phyloP scores from a whole-genome alignment of 1,140 invertebrate species.

The Pararge aegeria region DNA sequence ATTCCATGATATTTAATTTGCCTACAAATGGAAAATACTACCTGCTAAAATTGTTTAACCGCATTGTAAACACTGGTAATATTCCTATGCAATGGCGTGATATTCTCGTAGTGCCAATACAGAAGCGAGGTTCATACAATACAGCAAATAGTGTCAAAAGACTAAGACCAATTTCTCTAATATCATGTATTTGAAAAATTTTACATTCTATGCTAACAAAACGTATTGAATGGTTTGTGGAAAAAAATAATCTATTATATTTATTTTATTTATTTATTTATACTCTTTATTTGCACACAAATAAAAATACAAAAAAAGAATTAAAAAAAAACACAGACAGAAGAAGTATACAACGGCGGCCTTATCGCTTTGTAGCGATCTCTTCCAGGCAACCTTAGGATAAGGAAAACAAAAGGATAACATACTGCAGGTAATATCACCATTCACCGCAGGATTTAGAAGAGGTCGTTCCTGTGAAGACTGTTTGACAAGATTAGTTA shows the following conservation, averaged over 20 bases:
- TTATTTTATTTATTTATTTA: too few relatives aligned
- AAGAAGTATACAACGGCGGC: too few relatives aligned
- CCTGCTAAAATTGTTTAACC: constrained; percentile 15
- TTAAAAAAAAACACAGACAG: too few relatives aligned
- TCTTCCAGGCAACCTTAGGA: too few relatives aligned
- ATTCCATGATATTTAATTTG: constrained; percentile 38
- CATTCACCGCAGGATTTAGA: constrained; percentile 35
- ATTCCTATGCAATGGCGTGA: constrained; percentile 18
- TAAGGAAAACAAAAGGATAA: too few relatives aligned
- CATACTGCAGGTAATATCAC: too few relatives aligned
- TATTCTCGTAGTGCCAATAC: constrained; percentile 15
- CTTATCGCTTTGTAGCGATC: too few relatives aligned
- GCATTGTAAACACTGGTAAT: constrained; percentile 1
- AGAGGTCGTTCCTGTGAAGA: constrained; percentile 32
- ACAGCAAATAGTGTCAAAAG: background rate
- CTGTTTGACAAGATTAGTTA: constrained; percentile 21
- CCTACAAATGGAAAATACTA: constrained; percentile 19
- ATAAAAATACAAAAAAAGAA: too few relatives aligned
- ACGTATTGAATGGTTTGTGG: too few relatives aligned
- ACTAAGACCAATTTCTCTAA: constrained; percentile 39
- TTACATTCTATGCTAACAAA: too few relatives aligned
- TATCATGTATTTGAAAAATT: constrained; percentile 38
- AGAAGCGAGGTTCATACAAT: constrained; percentile 6
- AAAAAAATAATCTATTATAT: constrained; percentile 30
- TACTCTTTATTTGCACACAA: too few relatives aligned